Conservation (phyloP, 2,888 invertebrate species). For the Drosophila pegasa region DNA sequence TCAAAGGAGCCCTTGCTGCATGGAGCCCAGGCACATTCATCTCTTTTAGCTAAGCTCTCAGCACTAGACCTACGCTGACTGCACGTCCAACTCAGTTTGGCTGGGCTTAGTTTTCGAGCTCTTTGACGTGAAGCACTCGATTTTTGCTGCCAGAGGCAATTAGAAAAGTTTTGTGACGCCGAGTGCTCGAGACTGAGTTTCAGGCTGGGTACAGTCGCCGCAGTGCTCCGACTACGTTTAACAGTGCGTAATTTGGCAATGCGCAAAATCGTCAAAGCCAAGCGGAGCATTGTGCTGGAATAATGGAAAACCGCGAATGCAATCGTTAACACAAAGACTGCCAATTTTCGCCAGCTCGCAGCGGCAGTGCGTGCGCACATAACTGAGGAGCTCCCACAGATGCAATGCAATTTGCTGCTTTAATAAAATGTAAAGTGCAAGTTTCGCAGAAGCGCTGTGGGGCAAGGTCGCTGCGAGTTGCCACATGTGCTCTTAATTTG, state of each 20-base stretch:
- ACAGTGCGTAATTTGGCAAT: conserved; percentile 39
- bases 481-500: conserved; percentile 60
- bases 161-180: conserved; percentile 53
- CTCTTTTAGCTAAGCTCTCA: conserved; percentile 13
- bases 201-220: conserved; percentile 8
- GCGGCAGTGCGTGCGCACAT: neutral
- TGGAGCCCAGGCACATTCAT: conserved; percentile 6
- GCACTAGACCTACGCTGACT: conserved; percentile 9
- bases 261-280: conserved; percentile 44
- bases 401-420: conserved; percentile 37
- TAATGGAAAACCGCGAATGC: conserved; percentile 34
- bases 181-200: conserved; percentile 32
- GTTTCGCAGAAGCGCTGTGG: neutral
- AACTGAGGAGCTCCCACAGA: conserved; percentile 24
- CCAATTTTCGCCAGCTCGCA: conserved; percentile 19
- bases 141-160: conserved; percentile 57
- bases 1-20: conserved; percentile 17
- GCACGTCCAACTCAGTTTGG: conserved; percentile 37
- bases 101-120: conserved; percentile 31
- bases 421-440: conserved; percentile 41
- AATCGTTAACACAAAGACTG: conserved; percentile 8
- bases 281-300: conserved; percentile 20
- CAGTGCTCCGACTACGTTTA: conserved; percentile 9
- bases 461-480: conserved; percentile 29
- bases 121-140: conserved; percentile 56